Base-by-base conservation (phyloP, 2,888 invertebrate species). In the Agrochola macilenta region DNA sequence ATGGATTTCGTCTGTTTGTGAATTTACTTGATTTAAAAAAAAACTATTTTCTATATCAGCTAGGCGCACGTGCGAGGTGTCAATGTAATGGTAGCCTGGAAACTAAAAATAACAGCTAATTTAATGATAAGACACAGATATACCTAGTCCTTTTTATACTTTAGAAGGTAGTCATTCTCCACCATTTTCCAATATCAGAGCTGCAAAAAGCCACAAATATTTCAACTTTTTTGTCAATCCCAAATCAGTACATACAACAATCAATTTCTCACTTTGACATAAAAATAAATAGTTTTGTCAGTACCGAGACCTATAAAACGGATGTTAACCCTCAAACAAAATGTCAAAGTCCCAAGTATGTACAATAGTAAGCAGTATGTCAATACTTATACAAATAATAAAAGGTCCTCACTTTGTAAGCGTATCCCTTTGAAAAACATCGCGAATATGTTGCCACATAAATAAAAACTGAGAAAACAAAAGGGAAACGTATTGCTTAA, bases 391-490 rank as follows among this genome's bases (percentile, higher is more conserved):
- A 79, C 73, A 86, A 83, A 88, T 78, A 85, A 83, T 81, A 77
- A 74, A 77, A 80, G 64, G 70, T 69, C 76, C 68, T 69, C 54
- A 78, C 75, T 87, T 69, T 76, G 81, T 75, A 74, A 88, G 79
- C 78, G 84, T 74, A 83, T 87, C 81, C 78, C 78, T 87, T 84
- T 81, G 79, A 81, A 60, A 66, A 82, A 74, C 76, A 74, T 65
- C 58, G 61, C 78, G 58, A 43, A 83, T 81, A 77, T 82, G 81
- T 88, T 63, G 79, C 72, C 61, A 74, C 79, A 88, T 88, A 84
- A 83, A 88, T 88, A 88, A 84, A 81, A 82, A 76, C 73, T 79
- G 54, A 77, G 80, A 85, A 83, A 85, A 88, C 85, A 85, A 85
- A 79, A 79, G 72, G 61, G 54, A 85, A 83, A 81, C 80, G 77